A percentile compares a stretch with the other conserved stretches of the same genome.
phyloP scores from a whole-genome alignment of 2,113 vertebrate genomes.

The Vidua chalybeata region DNA sequence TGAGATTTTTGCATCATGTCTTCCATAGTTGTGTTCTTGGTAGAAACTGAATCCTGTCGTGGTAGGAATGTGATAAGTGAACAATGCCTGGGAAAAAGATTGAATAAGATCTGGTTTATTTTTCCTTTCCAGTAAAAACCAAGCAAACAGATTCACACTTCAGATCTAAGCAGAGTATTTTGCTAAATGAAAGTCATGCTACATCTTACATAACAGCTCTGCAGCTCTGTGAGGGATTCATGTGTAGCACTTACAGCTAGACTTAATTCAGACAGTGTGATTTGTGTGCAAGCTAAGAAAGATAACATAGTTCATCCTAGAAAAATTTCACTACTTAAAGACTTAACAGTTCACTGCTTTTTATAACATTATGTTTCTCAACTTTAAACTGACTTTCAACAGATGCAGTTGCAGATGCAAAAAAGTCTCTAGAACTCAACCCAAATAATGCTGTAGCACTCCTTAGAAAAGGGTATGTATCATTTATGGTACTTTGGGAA shows the following conservation, averaged over 20 bases:
- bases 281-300: not conserved
- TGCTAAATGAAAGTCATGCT: not conserved
- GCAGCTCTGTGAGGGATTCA: not conserved
- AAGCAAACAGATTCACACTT: not conserved
- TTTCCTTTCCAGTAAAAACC: not conserved
- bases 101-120: not conserved
- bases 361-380: not conserved
- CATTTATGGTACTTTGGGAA: not conserved
- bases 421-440: constrained; percentile 86
- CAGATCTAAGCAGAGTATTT: not conserved
- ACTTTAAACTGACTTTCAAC: constrained; percentile 29
- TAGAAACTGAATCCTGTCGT: not conserved
- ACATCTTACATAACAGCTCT: not conserved
- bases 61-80: not conserved
- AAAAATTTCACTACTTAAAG: not conserved
- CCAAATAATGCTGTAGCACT: constrained; percentile 83
- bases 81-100: not conserved
- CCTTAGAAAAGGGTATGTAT: constrained; percentile 88
- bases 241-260: not conserved
- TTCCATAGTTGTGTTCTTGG: not conserved
- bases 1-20: not conserved
- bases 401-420: constrained; percentile 90
- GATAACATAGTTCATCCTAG: not conserved
- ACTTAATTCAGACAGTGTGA: not conserved
- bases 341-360: not conserved